Base-by-base conservation (phyloP, 2,797 vertebrate genomes). In the Crenichthys baileyi region DNA sequence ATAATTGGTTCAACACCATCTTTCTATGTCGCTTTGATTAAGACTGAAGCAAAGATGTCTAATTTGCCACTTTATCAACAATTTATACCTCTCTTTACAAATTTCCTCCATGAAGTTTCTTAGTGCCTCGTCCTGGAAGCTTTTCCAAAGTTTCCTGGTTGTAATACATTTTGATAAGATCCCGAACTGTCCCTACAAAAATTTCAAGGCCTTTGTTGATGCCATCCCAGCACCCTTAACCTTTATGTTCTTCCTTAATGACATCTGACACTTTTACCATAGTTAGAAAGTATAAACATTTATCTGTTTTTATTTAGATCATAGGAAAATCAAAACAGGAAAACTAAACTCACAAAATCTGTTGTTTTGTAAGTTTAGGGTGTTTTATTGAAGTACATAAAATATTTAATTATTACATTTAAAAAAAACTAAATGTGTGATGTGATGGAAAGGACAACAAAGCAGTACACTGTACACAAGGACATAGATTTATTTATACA, bases 401-500 rank as follows among this genome's bases (percentile, higher is more conserved):
- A 41, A 39, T n/a, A 26, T 12, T 58, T 58, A n/a, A 3, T n/a
- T 20, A 56, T 41, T 20, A 20, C 20, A 55, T 1, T 24, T 46
- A n/a, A 55, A 7, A 13, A 50, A 56, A 39, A 68, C 5, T 20
- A 4, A n/a, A 31, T 7, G 0, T 1, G 44, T 1, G 18, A 75
- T 31, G 50, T 20, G 2, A 91, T 80, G 24, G 3, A 70, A 75
- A 24, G 50, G 4, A 77, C 61, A 1, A 88, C 79, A 71, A 73
- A 60, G 31, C 26, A 46, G 36, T 87, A 70, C 88, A 90, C 90
- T 94, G 91, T 93, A 94, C 92, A 96, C 95, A 95, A 94, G 89
- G 91, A 95, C 94, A 93, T 93, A 89, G 91, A 95, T 96, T 96
- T 96, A 96, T 96, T 96, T 95, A 94, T 96, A 96, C 95, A 96